Base-by-base conservation (phyloP, 2,888 invertebrate species). In the Nineta flava region DNA sequence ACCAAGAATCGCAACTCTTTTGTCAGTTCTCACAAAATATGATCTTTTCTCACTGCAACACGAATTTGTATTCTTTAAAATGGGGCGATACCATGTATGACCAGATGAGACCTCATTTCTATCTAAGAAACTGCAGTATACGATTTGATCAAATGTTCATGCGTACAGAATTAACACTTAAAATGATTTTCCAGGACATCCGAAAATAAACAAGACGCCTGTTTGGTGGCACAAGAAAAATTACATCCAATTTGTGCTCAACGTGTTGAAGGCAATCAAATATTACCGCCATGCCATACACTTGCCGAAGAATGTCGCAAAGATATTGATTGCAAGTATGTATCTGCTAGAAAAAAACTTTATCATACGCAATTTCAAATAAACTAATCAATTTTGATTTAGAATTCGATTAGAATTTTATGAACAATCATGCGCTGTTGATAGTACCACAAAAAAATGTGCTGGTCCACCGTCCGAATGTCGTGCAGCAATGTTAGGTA, bases 361-460 rank as follows among this genome's bases (percentile, higher is more conserved):
- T 13, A n/a, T 10, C 12, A 9, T 15, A 7, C 15, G 12, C 2
- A n/a, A 43, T 43, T 16, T 43, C 15, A 9, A n/a, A 38, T 5
- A 4, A 38, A 38, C 15, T 38, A n/a, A 38, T 5, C 15, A 38
- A 38, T 38, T 38, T 9, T 17, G 50, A 58, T 61, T 1, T 66
- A 90, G 91, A 64, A 71, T 76, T 47, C 84, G 87, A 55, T 68
- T 92, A 58, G 88, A 92, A 64, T 80, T 82, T 66, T 92, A 87
- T 67, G 91, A 91, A 66, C 90, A 91, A 65, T 86, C 87, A 58
- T 93, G 92, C 66, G 88, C 91, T 0, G 88, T 91, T 47, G 91
- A 92, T 64, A 87, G 87, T 49, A 83, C 87, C 46, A 91, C 91
- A 31, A 86, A 85, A 62, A 86, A 87, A 57, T 93, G 92, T 62